Conservation (phyloP, 2,888 invertebrate genomes). For the Tipula lateralis region DNA sequence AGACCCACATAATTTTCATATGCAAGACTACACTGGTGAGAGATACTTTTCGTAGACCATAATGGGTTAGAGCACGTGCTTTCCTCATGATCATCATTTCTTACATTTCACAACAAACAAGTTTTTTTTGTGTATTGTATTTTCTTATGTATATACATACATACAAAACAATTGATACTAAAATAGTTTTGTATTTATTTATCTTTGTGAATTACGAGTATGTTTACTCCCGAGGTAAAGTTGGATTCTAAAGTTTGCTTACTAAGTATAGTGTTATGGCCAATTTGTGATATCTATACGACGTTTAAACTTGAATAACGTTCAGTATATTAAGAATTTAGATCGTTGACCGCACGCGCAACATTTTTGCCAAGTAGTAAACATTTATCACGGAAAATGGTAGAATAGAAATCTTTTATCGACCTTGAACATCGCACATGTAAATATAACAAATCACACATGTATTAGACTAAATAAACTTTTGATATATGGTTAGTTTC, state of each 20-base stretch:
- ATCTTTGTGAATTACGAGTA: not conserved
- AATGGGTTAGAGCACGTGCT: not conserved
- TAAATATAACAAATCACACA: not conserved
- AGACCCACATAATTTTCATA: not conserved
- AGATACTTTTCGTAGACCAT: not conserved
- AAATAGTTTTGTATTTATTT: conserved; percentile 2
- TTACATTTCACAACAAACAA: not conserved
- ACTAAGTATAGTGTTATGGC: no score
- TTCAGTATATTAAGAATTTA: not conserved
- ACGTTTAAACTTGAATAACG: not conserved
- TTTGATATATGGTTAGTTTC: not conserved
- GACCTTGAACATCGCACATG: not conserved
- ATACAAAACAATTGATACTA: not conserved
- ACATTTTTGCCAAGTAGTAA: not conserved
- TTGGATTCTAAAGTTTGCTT: not conserved
- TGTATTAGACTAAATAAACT: not conserved
- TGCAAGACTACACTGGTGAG: not conserved
- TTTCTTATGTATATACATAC: not conserved
- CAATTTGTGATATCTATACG: not conserved
- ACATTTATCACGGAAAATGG: not conserved
- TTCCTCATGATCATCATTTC: not conserved
- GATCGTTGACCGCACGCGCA: not conserved
- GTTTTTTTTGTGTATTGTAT: not conserved
- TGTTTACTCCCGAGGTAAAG: not conserved
- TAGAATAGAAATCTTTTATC: not conserved